A percentile compares a stretch with the other conserved stretches of the same genome.
Conservation (phyloP, 2,888 invertebrate species). For the Pterostichus madidus region DNA sequence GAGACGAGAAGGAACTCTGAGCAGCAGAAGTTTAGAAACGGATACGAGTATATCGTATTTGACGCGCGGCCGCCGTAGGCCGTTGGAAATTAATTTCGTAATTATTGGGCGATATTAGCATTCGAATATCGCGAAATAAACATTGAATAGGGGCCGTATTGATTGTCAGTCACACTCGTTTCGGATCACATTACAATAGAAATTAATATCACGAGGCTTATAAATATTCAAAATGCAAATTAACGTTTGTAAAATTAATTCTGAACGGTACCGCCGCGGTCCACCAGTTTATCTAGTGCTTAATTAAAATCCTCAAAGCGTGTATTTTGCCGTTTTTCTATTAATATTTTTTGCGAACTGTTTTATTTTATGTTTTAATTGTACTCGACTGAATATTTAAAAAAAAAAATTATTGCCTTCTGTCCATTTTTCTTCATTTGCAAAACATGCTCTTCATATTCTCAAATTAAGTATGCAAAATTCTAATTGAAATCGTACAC, state of each 20-base stretch:
- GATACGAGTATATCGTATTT: conserved; percentile 36
- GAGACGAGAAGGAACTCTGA: not conserved
- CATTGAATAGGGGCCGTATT: conserved; percentile 60
- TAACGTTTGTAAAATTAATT: conserved; percentile 65
- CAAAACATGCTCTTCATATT: no score
- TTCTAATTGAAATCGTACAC: not conserved
- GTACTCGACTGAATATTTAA: conserved; percentile 25
- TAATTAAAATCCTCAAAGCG: conserved; percentile 65
- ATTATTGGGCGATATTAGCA: conserved; percentile 65
- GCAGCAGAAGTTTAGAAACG: not conserved
- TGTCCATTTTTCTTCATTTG: no score
- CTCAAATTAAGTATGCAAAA: no score
- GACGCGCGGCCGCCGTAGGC: conserved; percentile 31
- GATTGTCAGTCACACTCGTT: conserved; percentile 67
- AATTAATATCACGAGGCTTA: conserved; percentile 70
- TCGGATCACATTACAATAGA: conserved; percentile 70
- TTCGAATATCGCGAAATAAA: conserved; percentile 64
- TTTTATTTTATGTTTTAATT: conserved; percentile 37
- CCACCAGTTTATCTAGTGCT: conserved; percentile 65
- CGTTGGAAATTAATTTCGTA: conserved; percentile 55
- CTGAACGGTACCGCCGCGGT: conserved; percentile 55
- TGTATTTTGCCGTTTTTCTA: conserved; percentile 52
- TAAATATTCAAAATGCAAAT: conserved; percentile 67
- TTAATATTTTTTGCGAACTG: conserved; percentile 52
- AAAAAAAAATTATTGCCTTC: conserved; percentile 29